Base-by-base conservation (phyloP, 2,113 vertebrate genomes). In the Atractosteus spatula region DNA sequence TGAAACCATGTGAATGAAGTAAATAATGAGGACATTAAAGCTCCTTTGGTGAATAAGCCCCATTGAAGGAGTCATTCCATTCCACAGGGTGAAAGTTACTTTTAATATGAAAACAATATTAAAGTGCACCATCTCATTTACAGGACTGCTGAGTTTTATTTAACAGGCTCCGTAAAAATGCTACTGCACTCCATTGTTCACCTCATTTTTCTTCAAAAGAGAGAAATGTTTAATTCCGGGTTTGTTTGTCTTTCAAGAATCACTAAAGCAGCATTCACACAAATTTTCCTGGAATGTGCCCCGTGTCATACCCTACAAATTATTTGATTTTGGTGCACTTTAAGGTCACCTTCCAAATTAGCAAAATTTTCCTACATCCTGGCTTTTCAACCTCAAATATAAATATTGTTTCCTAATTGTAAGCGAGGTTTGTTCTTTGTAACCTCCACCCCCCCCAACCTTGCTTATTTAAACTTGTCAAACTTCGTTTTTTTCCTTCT, bases 331-430 rank as follows among this genome's bases (percentile, higher is more conserved):
- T 92, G 88, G 89, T 91, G 91, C 89, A 91, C 88, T 86, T 87
- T 89, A 91, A 91, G 90, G 91, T 94, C 93, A 93, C 84, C 84
- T 87, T 93, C 81, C 88, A 94, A 94, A 94, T 92, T 92, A 94
- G 89, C 84, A 91, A 88, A 86, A 90, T 93, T 92, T 92, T 91
- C 86, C 87, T 87, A 91, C 89, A 92, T 92, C 92, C 90, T 93
- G 90, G 81, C 87, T 90, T 92, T 85, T 91, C 85, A 94, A 92
- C 88, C 88, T 92, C 90, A 93, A 91, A 91, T 91, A 89, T 91
- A 94, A 94, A 94, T 91, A 91, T 91, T 93, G 88, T 90, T 92
- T 93, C 88, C 91, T 88, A 91, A 92, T 88, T 91, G 88, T 92
- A 92, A 92, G 88, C 90, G 87, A 90, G 83, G 83, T 88, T 91